These are phyloP conservation scores for Sturnira hondurensis DNA, from an alignment of 2,113 vertebrate species.

Conservation along the genomic window DNA sequence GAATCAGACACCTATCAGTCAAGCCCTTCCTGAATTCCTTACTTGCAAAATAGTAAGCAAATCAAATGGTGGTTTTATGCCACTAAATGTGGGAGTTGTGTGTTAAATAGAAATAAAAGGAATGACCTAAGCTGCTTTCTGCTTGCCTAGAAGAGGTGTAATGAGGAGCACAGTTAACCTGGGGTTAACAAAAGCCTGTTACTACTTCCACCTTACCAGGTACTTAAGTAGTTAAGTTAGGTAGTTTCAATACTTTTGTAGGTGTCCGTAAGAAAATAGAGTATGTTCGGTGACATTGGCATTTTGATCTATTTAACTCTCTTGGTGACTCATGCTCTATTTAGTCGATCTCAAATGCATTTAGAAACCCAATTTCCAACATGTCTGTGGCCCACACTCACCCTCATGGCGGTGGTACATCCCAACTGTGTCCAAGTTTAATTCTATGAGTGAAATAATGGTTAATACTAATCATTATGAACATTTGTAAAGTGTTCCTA, in stretches of 20 bases:
- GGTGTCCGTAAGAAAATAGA: not conserved
- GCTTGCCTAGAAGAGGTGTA: not conserved
- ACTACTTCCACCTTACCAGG: not conserved
- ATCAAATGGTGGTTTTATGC: not conserved
- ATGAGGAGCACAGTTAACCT: not conserved
- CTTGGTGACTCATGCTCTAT: not conserved
- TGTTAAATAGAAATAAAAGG: constrained; percentile 1
- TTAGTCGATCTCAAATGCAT: not conserved
- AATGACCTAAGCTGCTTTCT: not conserved
- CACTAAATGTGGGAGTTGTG: not conserved
- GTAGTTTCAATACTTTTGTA: not conserved
- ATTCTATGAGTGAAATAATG: not conserved
- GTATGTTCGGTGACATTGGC: not conserved
- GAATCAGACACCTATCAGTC: not conserved
- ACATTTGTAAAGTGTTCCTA: not conserved
- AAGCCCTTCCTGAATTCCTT: not conserved
- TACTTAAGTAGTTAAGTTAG: not conserved
- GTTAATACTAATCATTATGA: not conserved
- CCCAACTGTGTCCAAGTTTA: not conserved
- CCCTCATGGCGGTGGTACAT: not conserved
- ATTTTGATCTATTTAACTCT: not conserved
- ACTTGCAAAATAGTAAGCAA: not conserved
- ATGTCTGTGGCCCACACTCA: not conserved
- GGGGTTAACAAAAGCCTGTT: not conserved
- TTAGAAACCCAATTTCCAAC: not conserved